Evolutionary conservation across 1,140 invertebrate species (phyloP).

Genomic region (Pseudoatta argentina): DNA sequence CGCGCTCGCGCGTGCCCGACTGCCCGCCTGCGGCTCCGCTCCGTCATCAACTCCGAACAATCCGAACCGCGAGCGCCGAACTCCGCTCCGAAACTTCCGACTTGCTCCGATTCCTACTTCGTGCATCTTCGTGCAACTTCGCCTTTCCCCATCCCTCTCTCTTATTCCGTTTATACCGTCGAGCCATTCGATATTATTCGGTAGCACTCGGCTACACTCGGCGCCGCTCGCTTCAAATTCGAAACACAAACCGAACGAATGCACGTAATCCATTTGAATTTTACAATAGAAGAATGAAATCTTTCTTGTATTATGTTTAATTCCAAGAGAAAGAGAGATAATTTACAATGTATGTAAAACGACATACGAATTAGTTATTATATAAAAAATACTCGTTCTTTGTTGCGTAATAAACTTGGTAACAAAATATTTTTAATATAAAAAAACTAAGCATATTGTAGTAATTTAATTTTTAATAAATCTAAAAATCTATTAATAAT

Average conservation of each 20-base stretch:
- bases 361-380: no score
- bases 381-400: not conserved
- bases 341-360: not conserved
- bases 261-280: no score
- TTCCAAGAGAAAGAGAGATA: not conserved
- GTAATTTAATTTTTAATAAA: conserved; percentile 1
- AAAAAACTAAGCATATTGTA: not conserved
- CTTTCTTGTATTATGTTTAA: not conserved
- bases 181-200: conserved; percentile 46
- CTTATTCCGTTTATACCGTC: not conserved
- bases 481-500: not conserved
- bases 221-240: conserved; percentile 14
- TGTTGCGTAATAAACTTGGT: not conserved
- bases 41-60: conserved; percentile 30
- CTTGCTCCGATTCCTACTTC: not conserved
- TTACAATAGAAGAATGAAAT: not conserved
- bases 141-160: conserved; percentile 10
- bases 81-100: conserved; percentile 1
- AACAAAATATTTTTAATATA: not conserved
- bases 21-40: conserved; percentile 55
- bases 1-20: conserved; percentile 12
- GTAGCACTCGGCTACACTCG: conserved; percentile 42
- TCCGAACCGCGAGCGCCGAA: not conserved
- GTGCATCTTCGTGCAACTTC: conserved; percentile 37
- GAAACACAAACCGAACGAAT: no score